phyloP scores from a whole-genome alignment of 2,113 vertebrate species.

The Tamias sibiricus region DNA sequence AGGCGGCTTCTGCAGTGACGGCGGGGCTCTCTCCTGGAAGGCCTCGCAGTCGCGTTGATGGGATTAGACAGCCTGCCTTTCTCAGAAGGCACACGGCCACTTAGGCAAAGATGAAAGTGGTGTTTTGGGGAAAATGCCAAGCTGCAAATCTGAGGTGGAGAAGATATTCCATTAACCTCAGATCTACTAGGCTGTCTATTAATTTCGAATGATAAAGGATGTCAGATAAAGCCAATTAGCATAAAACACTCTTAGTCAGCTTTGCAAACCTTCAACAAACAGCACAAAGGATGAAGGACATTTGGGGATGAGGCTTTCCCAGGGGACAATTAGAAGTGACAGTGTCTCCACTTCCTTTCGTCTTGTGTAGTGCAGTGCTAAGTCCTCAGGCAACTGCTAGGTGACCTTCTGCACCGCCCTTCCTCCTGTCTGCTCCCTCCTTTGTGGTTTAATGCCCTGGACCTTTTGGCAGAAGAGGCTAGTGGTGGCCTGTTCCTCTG shows the following conservation, averaged over 20 bases:
- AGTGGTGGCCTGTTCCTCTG: not conserved
- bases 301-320: conserved; percentile 70
- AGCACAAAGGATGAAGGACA: conserved; percentile 66
- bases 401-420: conserved; percentile 56
- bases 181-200: conserved; percentile 77
- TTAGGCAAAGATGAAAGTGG: conserved; percentile 76
- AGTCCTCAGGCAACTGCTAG: conserved; percentile 52
- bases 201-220: conserved; percentile 82
- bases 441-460: conserved; percentile 9
- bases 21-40: conserved; percentile 41
- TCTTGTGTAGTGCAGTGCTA: conserved; percentile 52
- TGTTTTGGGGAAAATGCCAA: conserved; percentile 78
- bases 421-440: conserved; percentile 20
- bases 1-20: conserved; percentile 48
- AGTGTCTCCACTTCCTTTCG: conserved; percentile 70
- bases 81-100: conserved; percentile 64
- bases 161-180: conserved; percentile 82
- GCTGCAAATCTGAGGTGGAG: conserved; percentile 78
- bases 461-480: conserved; percentile 59
- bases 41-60: conserved; percentile 68
- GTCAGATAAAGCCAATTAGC: conserved; percentile 80
- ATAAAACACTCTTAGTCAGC: conserved; percentile 82
- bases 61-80: conserved; percentile 72
- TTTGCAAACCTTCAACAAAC: conserved; percentile 73
- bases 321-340: conserved; percentile 71